These are phyloP conservation scores for Pectinophora gossypiella DNA, from an alignment of 1,140 invertebrate species.

Conservation along the genomic window DNA sequence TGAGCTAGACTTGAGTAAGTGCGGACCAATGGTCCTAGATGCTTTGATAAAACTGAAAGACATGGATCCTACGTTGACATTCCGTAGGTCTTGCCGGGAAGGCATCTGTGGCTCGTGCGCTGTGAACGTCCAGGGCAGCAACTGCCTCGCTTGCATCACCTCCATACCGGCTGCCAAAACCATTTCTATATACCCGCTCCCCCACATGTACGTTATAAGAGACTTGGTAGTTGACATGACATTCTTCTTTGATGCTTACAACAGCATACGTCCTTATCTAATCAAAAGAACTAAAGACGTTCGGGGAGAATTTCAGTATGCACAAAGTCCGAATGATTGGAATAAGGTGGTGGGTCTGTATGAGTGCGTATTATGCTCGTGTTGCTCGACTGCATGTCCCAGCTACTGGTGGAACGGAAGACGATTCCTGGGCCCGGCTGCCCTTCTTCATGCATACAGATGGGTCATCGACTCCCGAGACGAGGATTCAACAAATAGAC, in stretches of 20 bases:
- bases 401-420: conserved; percentile 90
- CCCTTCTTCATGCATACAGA: conserved; percentile 71
- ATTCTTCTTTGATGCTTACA: conserved; percentile 91
- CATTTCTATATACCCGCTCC: conserved; percentile 89
- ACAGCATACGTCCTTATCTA: conserved; percentile 90
- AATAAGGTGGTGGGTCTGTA: conserved; percentile 87
- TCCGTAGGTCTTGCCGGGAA: conserved; percentile 89
- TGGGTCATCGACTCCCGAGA: conserved; percentile 90
- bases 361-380: conserved; percentile 91
- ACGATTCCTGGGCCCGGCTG: conserved; percentile 55
- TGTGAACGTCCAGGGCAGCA: conserved; percentile 92
- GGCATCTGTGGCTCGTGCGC: conserved; percentile 94
- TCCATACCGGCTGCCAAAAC: conserved; percentile 69
- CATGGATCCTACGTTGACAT: conserved; percentile 89
- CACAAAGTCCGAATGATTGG: conserved; percentile 82
- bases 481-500: conserved; percentile 78
- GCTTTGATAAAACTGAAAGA: conserved; percentile 92
- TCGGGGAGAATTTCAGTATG: conserved; percentile 75
- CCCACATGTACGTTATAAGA: conserved; percentile 94
- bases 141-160: conserved; percentile 90
- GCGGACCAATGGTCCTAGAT: conserved; percentile 91
- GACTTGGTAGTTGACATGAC: conserved; percentile 93
- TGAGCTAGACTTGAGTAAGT: conserved; percentile 83
- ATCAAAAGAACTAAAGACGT: conserved; percentile 80
- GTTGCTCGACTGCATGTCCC: conserved; percentile 90